Conservation (phyloP, 2,888 invertebrate genomes). For the Gonocerus acuteangulatus region DNA sequence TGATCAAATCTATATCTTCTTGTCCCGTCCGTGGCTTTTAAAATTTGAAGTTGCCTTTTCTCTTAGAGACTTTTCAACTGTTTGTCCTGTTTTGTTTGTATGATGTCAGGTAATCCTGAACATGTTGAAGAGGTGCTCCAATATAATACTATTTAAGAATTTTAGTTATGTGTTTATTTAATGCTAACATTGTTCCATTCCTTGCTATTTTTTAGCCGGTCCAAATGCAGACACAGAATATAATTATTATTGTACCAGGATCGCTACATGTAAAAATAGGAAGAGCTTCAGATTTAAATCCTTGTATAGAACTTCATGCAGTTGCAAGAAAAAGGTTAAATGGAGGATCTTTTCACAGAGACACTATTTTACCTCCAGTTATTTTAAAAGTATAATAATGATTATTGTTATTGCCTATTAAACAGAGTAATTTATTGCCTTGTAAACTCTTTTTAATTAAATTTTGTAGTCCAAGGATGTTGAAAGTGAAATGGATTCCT, state of each 20-base stretch:
- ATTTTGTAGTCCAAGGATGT: conserved; percentile 50
- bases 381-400: conserved; percentile 48
- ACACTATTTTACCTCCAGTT: conserved; percentile 58
- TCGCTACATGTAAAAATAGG: conserved; percentile 84
- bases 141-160: neutral
- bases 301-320: conserved; percentile 76
- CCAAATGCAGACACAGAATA: conserved; percentile 53
- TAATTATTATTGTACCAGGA: conserved; percentile 91
- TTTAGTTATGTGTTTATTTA: neutral
- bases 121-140: conserved; percentile 3
- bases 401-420: neutral
- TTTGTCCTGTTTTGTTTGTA: too few relatives aligned
- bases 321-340: conserved; percentile 60
- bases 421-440: neutral
- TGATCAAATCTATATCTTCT: too few relatives aligned
- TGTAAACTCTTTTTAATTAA: neutral
- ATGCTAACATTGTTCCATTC: neutral
- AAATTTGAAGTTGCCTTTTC: too few relatives aligned
- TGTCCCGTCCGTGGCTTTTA: too few relatives aligned
- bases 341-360: conserved; percentile 51
- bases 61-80: too few relatives aligned
- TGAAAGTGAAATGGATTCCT: conserved; percentile 74
- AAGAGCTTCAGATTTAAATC: conserved; percentile 80
- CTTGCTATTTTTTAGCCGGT: conserved; percentile 1
- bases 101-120: neutral